These are phyloP conservation scores for Piprites chloris DNA, from an alignment of 2,113 vertebrate genomes.

Conservation along the genomic window DNA sequence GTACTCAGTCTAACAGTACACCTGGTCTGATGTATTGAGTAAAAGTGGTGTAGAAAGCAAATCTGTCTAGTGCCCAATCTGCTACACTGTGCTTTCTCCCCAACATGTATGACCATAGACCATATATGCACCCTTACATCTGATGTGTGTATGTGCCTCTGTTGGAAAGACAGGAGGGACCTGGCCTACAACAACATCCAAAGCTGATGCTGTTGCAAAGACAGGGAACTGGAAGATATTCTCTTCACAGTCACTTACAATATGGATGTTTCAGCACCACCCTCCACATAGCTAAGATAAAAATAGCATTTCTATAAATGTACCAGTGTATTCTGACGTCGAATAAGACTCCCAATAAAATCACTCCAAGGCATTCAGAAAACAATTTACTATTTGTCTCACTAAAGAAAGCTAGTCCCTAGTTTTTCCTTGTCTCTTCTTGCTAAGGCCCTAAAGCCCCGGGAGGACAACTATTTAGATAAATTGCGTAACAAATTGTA, in stretches of 20 bases:
- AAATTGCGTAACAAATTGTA: not conserved
- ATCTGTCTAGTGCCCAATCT: not conserved
- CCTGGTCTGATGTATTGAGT: not conserved
- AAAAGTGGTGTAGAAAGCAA: not conserved
- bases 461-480: not conserved
- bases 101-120: not conserved
- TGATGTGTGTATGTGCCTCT: not conserved
- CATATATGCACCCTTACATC: not conserved
- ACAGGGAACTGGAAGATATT: not conserved
- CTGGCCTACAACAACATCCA: not conserved
- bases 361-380: not conserved
- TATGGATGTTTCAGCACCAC: not conserved
- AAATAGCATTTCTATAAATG: slow-evolving; percentile 40
- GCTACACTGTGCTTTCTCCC: not conserved
- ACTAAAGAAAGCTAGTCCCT: not conserved
- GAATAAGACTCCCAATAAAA: not conserved
- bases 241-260: not conserved
- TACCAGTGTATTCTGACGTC: not conserved
- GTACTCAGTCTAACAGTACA: not conserved
- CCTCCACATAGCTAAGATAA: slow-evolving; percentile 20
- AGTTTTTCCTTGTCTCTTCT: not conserved
- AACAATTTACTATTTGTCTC: slow-evolving; percentile 13
- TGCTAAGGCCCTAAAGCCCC: not conserved
- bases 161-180: not conserved
- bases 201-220: not conserved